Percentiles rank a stretch among this genome's conserved stretches.
Evolutionary conservation across 2,888 invertebrate genomes (phyloP).

Genomic region (Punctoribates punctum): DNA sequence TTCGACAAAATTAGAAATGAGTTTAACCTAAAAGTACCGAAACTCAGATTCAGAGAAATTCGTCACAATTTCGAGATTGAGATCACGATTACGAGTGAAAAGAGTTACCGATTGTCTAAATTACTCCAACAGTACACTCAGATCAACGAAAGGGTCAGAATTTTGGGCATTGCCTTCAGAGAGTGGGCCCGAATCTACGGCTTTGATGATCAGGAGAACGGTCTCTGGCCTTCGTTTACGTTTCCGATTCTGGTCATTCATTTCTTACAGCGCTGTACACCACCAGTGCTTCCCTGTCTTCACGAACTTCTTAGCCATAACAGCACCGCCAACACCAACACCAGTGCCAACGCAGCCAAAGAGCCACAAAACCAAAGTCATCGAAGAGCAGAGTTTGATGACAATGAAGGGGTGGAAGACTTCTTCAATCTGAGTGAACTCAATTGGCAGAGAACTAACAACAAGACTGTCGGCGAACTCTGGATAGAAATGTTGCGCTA

Average conservation of each 20-base stretch:
- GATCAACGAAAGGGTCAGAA: slow-evolving; percentile 51
- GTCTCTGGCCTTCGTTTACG: slow-evolving; percentile 51
- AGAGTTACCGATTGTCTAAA: slow-evolving; percentile 38
- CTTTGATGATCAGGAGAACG: slow-evolving; percentile 35
- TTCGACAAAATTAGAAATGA: slow-evolving; percentile 43
- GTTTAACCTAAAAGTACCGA: slow-evolving; percentile 44
- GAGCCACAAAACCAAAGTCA: slow-evolving; percentile 7
- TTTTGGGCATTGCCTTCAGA: slow-evolving; percentile 51
- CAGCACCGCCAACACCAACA: background rate
- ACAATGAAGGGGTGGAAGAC: slow-evolving; percentile 35
- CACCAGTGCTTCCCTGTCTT: slow-evolving; percentile 56
- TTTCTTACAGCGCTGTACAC: slow-evolving; percentile 56
- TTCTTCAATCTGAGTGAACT: slow-evolving; percentile 34
- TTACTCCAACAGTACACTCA: slow-evolving; percentile 49
- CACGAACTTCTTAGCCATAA: slow-evolving; percentile 51
- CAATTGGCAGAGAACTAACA: slow-evolving; percentile 51
- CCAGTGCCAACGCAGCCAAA: too few relatives aligned
- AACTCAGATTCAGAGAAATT: slow-evolving; percentile 42
- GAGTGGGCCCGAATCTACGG: slow-evolving; percentile 53
- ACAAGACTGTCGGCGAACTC: slow-evolving; percentile 51
- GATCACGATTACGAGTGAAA: slow-evolving; percentile 17
- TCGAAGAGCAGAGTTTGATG: background rate
- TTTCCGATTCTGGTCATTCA: slow-evolving; percentile 56
- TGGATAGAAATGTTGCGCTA: slow-evolving; percentile 54
- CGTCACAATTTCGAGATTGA: background rate